phyloP scores from a whole-genome alignment of 2,888 invertebrate genomes.

The Ophioninae sp. region DNA sequence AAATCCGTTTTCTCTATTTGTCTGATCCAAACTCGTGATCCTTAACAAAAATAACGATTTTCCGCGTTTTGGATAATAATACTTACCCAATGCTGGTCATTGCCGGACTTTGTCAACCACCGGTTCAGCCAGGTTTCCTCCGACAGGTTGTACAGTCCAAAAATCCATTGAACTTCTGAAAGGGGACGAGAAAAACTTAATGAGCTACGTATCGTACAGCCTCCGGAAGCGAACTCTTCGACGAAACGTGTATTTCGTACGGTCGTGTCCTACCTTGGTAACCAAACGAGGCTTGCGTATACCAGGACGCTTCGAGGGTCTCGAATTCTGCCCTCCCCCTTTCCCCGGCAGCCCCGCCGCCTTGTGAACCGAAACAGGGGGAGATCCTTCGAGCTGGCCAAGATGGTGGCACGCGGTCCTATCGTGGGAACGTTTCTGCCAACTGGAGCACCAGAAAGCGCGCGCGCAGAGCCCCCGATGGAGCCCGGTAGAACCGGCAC shows the following conservation, averaged over 20 bases:
- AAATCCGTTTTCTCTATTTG: no score
- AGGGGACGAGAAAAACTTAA: no score
- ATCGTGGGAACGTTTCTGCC: constrained; percentile 80
- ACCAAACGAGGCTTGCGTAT: constrained; percentile 7
- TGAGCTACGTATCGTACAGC: no score
- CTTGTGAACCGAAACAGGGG: constrained; percentile 48
- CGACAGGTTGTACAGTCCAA: constrained; percentile 37
- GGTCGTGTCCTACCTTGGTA: neutral
- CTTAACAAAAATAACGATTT: no score
- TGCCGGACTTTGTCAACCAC: neutral
- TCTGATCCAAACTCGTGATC: no score
- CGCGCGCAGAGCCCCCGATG: neutral
- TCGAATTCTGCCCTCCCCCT: constrained; percentile 55
- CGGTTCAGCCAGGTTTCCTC: neutral
- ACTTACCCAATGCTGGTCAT: neutral
- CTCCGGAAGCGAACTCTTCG: no score
- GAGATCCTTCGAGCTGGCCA: constrained; percentile 59
- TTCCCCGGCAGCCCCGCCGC: no score
- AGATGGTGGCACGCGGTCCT: constrained; percentile 67
- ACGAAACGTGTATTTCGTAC: constrained; percentile 7
- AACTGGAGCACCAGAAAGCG: constrained; percentile 77
- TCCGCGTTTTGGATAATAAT: no score
- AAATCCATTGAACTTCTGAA: no score
- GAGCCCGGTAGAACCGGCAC: constrained; percentile 45
- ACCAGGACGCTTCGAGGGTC: constrained; percentile 33